These are phyloP conservation scores for Conistra vaccinii DNA, from an alignment of 2,888 invertebrate species.

Conservation along the genomic window DNA sequence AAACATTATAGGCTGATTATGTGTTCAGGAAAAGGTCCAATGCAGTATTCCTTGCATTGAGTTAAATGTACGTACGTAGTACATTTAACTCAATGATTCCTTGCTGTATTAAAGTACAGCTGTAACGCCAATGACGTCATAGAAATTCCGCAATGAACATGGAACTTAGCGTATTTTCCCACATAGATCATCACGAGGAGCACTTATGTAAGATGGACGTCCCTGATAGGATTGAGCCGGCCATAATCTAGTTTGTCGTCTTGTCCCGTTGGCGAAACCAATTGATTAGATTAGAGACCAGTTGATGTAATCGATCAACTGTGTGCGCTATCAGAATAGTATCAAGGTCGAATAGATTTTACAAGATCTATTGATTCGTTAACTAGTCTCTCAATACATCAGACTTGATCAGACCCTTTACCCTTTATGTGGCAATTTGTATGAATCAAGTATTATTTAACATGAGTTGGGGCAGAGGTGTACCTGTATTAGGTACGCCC, in stretches of 20 bases:
- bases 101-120: constrained; percentile 22
- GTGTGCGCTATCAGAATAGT: constrained; percentile 32
- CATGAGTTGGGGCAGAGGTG: no score
- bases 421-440: constrained; percentile 2
- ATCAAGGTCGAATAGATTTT: constrained; percentile 40
- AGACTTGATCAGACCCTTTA: constrained; percentile 10
- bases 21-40: constrained; percentile 4
- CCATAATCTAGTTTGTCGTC: constrained; percentile 50
- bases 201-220: constrained; percentile 15
- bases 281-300: constrained; percentile 51
- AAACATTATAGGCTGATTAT: no score
- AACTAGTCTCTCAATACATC: constrained; percentile 28
- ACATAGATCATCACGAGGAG: background rate
- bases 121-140: constrained; percentile 34
- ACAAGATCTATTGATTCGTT: constrained; percentile 43
- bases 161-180: constrained; percentile 8
- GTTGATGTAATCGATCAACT: constrained; percentile 54
- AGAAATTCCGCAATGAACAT: constrained; percentile 35
- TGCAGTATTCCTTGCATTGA: constrained; percentile 36
- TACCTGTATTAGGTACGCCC: no score
- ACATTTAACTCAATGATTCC: no score
- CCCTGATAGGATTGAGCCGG: constrained; percentile 23
- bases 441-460: constrained; percentile 7
- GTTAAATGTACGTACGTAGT: no score
- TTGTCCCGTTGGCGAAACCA: constrained; percentile 35